A percentile compares a stretch with the other conserved stretches of the same genome.
Conservation (phyloP, 2,113 vertebrate genomes). For the human (Homo sapiens) region GRCh38 chr11:97912001-97912500, state of each 20-base stretch:
- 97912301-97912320: neutral
- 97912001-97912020: neutral
- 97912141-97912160: neutral
- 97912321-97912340: neutral
- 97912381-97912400: neutral
- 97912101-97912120: neutral
- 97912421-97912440: neutral
- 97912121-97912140: neutral
- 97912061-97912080: neutral
- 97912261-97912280: neutral
- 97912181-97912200: neutral
- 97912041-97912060: neutral
- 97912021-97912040: neutral
- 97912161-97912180: neutral
- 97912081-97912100: neutral
- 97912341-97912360: neutral
- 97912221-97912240: neutral
- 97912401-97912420: neutral
- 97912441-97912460: neutral
- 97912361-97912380: neutral
- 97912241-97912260: neutral
- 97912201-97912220: neutral
- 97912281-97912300: neutral
- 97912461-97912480: neutral
- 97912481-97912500: neutral